Percentiles rank a stretch among this genome's conserved stretches.
Conservation (phyloP, 2,888 invertebrate genomes). For the Acleris cristana region DNA sequence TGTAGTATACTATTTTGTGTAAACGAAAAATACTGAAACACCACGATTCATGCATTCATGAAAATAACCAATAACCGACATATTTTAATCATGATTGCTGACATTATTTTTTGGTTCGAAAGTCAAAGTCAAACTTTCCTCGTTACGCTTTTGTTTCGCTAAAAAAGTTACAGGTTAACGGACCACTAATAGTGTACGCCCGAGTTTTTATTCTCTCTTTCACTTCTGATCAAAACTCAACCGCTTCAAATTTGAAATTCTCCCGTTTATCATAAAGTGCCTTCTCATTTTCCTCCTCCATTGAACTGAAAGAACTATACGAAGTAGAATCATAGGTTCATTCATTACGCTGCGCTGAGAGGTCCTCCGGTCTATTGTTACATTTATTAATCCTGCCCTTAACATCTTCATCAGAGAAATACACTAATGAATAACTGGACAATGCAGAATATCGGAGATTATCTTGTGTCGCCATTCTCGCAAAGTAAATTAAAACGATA, state of each 20-base stretch:
- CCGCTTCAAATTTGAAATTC: too few species aligned
- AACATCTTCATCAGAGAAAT: not conserved
- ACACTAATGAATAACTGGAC: not conserved
- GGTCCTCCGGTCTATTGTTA: conserved; percentile 10
- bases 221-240: not conserved
- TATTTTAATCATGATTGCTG: too few species aligned
- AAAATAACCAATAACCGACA: too few species aligned
- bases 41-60: too few species aligned
- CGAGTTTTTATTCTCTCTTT: not conserved
- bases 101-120: too few species aligned
- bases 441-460: not conserved
- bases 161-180: too few species aligned
- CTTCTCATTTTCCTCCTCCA: conserved; percentile 2
- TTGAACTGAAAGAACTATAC: conserved; percentile 2
- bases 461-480: not conserved
- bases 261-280: not conserved
- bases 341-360: conserved; percentile 23
- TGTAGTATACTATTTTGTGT: too few species aligned
- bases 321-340: conserved; percentile 18
- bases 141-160: too few species aligned
- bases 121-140: too few species aligned
- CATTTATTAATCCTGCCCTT: conserved; percentile 7
- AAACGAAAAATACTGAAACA: too few species aligned
- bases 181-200: too few species aligned
- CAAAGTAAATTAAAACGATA: not conserved